Evolutionary conservation across 2,888 invertebrate species (phyloP), one percentile per base, ranked within the genome.

Genomic region (Eupithecia inturbata): DNA sequence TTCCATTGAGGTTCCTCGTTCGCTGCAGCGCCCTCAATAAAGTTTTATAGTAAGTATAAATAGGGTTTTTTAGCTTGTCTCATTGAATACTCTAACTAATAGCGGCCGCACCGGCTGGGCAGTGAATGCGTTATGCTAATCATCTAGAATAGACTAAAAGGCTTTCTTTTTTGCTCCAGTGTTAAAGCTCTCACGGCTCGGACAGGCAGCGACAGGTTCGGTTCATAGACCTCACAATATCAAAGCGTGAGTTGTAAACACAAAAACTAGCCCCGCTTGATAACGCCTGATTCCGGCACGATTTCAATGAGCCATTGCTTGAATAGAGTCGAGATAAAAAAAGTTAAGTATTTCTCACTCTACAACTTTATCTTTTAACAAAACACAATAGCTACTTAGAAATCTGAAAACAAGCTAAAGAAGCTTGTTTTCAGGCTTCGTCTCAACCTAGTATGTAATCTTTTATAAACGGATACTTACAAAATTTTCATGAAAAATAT

Each of bases 221-320:
- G 84, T 83, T 85, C 85, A 77, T 77, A 80, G 84, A 85, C 84
- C 85, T 73, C 57, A 69, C 79, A 79, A 81, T 82, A 80, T 81
- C 81, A 84, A 85, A 85, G 79, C 74, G 78, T 76, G 72, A 72
- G 78, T 77, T 81, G 80, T 82, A 75, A 82, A 79, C 80, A 72
- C 71, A 81, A 83, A 82, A 83, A 83, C 79, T 68, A 62, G 68
- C 53, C 16, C 75, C 45, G 71, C 80, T 78, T 74, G 81, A 80
- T 75, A 78, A 63, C 72, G 73, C 72, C 79, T 80, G 78, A 79
- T 80, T 80, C 57, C 67, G 70, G 69, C 70, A 76, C 71, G 71
- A 74, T 70, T 71, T 60, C 45, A 60, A 70, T 69, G 67, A 71
- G 64, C 66, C 33, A 45, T 33, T 57, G 62, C 62, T 68, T 64